These are phyloP conservation scores for Cheilosia grossa DNA, from an alignment of 2,888 invertebrate genomes.

Conservation along the genomic window DNA sequence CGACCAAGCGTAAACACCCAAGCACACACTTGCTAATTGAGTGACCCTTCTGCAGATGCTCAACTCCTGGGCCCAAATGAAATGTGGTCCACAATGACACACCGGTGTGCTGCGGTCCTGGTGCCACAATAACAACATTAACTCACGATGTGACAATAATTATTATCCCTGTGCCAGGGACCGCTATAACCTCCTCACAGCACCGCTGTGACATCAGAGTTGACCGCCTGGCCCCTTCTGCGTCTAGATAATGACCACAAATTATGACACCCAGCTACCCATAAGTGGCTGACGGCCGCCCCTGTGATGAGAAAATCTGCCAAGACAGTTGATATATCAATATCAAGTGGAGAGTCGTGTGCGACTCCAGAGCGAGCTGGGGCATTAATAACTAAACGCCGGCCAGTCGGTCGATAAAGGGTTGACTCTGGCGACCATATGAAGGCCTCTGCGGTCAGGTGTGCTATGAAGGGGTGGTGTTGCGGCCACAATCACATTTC, in stretches of 20 bases:
- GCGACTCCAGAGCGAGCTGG: slow-evolving; percentile 31
- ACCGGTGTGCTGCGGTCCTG: slow-evolving; percentile 16
- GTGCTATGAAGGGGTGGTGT: slow-evolving; percentile 31
- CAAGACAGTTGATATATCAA: slow-evolving; percentile 64
- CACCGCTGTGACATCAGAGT: slow-evolving; percentile 59
- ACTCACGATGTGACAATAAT: slow-evolving; percentile 74
- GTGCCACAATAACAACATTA: slow-evolving; percentile 53
- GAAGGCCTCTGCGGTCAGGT: slow-evolving; percentile 58
- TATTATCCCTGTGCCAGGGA: slow-evolving; percentile 63
- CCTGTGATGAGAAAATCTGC: slow-evolving; percentile 66
- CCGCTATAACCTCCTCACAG: slow-evolving; percentile 55
- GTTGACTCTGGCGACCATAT: slow-evolving; percentile 31
- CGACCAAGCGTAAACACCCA: slow-evolving; percentile 73
- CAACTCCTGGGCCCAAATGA: slow-evolving; percentile 62
- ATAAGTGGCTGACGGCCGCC: slow-evolving; percentile 44
- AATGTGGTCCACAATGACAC: slow-evolving; percentile 68
- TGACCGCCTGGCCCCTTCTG: slow-evolving; percentile 44
- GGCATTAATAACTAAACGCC: slow-evolving; percentile 57
- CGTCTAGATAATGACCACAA: slow-evolving; percentile 69
- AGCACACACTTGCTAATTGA: slow-evolving; percentile 75
- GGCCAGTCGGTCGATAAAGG: slow-evolving; percentile 60
- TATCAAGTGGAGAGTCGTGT: slow-evolving; percentile 43
- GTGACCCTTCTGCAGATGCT: slow-evolving; percentile 72
- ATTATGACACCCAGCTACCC: slow-evolving; percentile 70
- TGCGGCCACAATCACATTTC: slow-evolving; percentile 44